A percentile compares a stretch with the other conserved stretches of the same genome.
Evolutionary conservation across 2,888 invertebrate species (phyloP).

Genomic region (Atherix ibis): DNA sequence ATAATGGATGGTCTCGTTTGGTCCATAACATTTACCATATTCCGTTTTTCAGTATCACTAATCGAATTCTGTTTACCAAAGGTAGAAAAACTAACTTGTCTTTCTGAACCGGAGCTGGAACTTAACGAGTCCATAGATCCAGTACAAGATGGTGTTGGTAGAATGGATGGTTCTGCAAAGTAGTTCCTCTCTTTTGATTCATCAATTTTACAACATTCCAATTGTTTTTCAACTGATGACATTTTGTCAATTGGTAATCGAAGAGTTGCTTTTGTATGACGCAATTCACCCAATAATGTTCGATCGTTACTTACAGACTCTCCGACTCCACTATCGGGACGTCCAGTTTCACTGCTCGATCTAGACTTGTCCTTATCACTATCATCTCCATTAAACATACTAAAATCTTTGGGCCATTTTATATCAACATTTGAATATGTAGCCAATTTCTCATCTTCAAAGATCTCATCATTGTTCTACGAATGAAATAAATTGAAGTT

Average conservation of each 20-base stretch:
- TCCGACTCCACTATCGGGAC: conserved; percentile 15
- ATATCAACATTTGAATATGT: conserved; percentile 7
- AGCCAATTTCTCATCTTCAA: conserved; percentile 6
- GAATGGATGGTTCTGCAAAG: conserved; percentile 4
- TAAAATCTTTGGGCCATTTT: conserved; percentile 13
- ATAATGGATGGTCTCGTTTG: conserved; percentile 8
- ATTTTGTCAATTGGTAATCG: conserved; percentile 12
- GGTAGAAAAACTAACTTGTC: conserved; percentile 13
- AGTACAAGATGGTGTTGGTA: conserved; percentile 14
- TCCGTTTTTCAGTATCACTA: conserved; percentile 3
- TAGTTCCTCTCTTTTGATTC: conserved; percentile 6
- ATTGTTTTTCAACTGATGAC: conserved; percentile 1
- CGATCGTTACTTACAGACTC: conserved; percentile 15
- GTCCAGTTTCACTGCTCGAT: conserved; percentile 8
- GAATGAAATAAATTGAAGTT: not conserved
- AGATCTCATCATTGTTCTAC: conserved; percentile 2
- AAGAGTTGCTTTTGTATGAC: conserved; percentile 13
- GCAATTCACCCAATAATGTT: conserved; percentile 12
- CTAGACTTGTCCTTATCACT: conserved; percentile 6
- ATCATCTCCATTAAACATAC: conserved; percentile 4
- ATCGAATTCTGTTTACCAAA: conserved; percentile 12
- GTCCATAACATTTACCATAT: conserved; percentile 2
- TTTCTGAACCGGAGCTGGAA: conserved; percentile 13
- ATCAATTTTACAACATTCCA: too few relatives aligned
- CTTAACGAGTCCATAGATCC: conserved; percentile 17